Base-by-base conservation (phyloP, 1,140 invertebrate genomes). In the Penaeus japonicus region DNA sequence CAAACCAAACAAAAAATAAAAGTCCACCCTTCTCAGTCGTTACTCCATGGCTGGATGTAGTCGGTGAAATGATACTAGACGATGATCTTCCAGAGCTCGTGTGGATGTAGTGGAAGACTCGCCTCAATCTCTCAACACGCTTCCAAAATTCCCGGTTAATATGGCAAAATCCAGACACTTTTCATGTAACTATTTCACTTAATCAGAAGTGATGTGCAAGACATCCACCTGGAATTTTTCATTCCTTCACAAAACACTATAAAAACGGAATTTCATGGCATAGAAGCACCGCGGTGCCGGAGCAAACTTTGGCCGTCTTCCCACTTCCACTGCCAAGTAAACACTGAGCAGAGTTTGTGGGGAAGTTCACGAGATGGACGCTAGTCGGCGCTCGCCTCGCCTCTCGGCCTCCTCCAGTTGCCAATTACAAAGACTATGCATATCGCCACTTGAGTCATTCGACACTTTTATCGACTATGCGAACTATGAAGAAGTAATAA, bases 261-360 rank as follows among this genome's bases (percentile, higher is more conserved):
- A 35, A 77, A 12, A 57, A 55, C 15, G n/a, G 22, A 65, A 83
- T 88, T 88, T 88, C 73, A 77, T 82, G 62, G 57, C 81, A 83
- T 57, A 83, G 47, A 88, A 88, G 80, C 87, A 77, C 57, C 81
- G 57, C 80, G 5, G 70, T 47, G 54, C 81, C 80, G 39, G 87
- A 88, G 87, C 65, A 20, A 62, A 30, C 47, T 24, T 35, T 32
- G 27, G 22, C 65, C 65, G 81, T 83, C 27, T 65, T 77, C 54
- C 62, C 55, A 57, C 81, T 75, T 22, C 78, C 87, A 88, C 87
- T 57, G 70, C n/a, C 87, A 88, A 88, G 87, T 83, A 82, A 78
- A 75, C 87, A 88, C 87, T 88, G 87, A 88, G 22, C 35, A 70
- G 70, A 83, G 87, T 88, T 88, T 88, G 80, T 59, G 87, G 83